These are phyloP conservation scores for Nycticryphes semicollaris DNA, from an alignment of 2,113 vertebrate genomes.

Conservation along the genomic window DNA sequence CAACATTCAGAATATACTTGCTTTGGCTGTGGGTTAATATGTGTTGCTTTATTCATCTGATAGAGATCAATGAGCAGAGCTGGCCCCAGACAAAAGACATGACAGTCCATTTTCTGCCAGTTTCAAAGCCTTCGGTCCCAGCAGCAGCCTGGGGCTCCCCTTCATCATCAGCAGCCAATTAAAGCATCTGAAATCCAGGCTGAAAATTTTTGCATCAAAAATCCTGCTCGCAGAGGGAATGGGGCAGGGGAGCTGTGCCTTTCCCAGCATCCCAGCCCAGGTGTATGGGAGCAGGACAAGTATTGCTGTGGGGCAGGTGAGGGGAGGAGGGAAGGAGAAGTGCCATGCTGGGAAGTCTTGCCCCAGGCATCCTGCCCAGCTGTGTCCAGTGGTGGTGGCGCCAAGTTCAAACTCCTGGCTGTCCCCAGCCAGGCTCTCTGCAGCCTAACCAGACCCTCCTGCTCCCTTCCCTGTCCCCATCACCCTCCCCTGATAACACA, in stretches of 20 bases:
- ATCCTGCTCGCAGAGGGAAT: not conserved
- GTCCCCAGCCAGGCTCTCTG: not conserved
- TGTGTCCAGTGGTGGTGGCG: rapidly evolving
- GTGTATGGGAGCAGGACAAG: rapidly evolving
- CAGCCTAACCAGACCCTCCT: not conserved
- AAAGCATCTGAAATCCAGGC: not conserved
- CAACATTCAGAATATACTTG: not conserved
- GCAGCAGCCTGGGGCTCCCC: not conserved
- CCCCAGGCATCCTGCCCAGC: not conserved
- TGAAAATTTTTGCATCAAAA: not conserved
- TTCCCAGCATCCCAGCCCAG: not conserved
- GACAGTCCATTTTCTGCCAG: not conserved
- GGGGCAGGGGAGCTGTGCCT: not conserved
- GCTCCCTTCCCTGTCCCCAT: not conserved
- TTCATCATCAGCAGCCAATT: not conserved
- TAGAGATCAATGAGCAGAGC: constrained; percentile 14
- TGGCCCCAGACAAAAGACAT: not conserved
- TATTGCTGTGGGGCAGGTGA: rapidly evolving
- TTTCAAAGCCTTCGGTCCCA: not conserved
- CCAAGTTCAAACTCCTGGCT: not conserved
- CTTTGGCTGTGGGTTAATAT: constrained; percentile 12
- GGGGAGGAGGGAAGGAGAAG: not conserved
- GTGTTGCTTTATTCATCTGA: not conserved
- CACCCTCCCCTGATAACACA: not conserved
- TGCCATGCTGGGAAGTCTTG: not conserved